Base-by-base conservation (phyloP, 2,888 invertebrate genomes). In the Folsomia manolachei region DNA sequence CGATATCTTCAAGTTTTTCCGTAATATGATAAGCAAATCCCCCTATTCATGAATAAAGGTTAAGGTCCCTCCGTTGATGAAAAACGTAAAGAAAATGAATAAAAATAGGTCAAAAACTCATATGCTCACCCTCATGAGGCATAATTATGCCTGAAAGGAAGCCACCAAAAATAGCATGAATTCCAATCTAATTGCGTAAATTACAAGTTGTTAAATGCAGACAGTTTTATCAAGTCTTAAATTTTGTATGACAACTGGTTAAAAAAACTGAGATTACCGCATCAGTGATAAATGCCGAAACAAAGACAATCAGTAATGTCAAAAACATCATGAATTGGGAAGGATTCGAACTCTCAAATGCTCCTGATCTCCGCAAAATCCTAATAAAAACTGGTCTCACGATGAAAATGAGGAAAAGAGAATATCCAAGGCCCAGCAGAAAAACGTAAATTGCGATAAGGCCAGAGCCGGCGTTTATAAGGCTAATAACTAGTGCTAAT, bases 91-190 rank as follows among this genome's bases (percentile, higher is more conserved):
- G n/a, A n/a, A n/a, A n/a, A n/a, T n/a, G n/a, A n/a, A n/a, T n/a
- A n/a, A n/a, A n/a, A n/a, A n/a, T n/a, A n/a, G n/a, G n/a, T n/a
- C n/a, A n/a, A n/a, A n/a, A n/a, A n/a, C n/a, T n/a, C n/a, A n/a
- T n/a, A n/a, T n/a, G n/a, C n/a, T n/a, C n/a, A 19, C 74, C 67
- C 66, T 76, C 76, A 69, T 74, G 76, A 9, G 76, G 76, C 63
- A 74, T 67, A 18, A 77, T 75, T 19, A 77, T 62, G 2, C 62
- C 62, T 0, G 69, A 69, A 14, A 77, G 39, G 39, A 77, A 77
- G 24, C 77, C 77, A 0, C 77, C 77, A 61, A 77, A 77, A 52
- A 77, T 77, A 1, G 77, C 77, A 27, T 77, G 77, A 27, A 77
- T 77, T 4, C 77, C 77, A 4, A 77, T 74, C n/a, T n/a, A n/a